Conservation (phyloP, 1,140 invertebrate species). For the Lucilia sericata region DNA sequence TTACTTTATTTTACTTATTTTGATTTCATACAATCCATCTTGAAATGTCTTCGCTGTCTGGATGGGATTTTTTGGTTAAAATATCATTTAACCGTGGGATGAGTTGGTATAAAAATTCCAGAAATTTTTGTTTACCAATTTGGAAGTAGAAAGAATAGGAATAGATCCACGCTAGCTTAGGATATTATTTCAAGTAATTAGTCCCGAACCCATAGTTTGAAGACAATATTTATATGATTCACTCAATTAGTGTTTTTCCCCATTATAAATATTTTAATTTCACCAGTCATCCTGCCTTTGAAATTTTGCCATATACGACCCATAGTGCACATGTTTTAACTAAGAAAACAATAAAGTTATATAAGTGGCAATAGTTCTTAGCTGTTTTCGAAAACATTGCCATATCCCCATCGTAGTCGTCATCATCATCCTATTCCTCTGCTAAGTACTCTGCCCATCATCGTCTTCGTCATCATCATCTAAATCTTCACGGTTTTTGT, state of each 20-base stretch:
- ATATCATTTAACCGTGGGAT: neutral
- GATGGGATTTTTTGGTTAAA: neutral
- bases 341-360: neutral
- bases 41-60: slow-evolving; percentile 33
- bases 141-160: too few relatives aligned
- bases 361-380: slow-evolving; percentile 36
- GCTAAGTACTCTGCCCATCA: neutral
- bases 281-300: too few relatives aligned
- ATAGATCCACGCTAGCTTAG: too few relatives aligned
- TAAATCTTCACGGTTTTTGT: slow-evolving; percentile 38
- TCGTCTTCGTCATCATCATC: slow-evolving; percentile 30
- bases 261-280: too few relatives aligned
- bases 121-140: too few relatives aligned
- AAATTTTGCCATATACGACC: neutral
- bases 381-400: neutral
- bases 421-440: neutral
- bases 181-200: too few relatives aligned
- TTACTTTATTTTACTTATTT: slow-evolving; percentile 20
- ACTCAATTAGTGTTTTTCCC: too few relatives aligned
- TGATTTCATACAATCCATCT: slow-evolving; percentile 40
- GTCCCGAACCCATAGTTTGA: too few relatives aligned
- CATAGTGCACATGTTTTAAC: neutral
- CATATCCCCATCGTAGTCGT: neutral
- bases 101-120: too few relatives aligned
- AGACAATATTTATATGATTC: too few relatives aligned